Conservation (phyloP, 2,113 vertebrate genomes). For the Ageneiosus marmoratus region DNA sequence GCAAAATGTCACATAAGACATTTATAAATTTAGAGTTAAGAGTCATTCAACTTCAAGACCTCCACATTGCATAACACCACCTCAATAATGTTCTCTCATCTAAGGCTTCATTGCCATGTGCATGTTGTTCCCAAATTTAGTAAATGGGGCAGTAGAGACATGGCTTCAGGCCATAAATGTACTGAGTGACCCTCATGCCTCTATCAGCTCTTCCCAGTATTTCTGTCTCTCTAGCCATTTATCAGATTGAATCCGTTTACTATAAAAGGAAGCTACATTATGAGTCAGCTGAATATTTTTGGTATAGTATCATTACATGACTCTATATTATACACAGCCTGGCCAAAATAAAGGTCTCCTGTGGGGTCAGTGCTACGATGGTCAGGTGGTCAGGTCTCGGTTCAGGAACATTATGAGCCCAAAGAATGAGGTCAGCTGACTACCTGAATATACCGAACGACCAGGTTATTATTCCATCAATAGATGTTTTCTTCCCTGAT, state of each 20-base stretch:
- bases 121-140: slow-evolving; percentile 40
- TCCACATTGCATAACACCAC: slow-evolving; percentile 5
- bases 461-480: too few species aligned
- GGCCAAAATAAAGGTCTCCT: too few species aligned
- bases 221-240: background rate
- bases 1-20: background rate
- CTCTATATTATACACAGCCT: too few species aligned
- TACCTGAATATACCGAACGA: too few species aligned
- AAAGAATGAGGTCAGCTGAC: too few species aligned
- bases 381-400: too few species aligned
- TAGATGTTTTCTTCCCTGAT: too few species aligned
- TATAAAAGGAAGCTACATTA: background rate
- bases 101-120: background rate
- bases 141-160: slow-evolving; percentile 42
- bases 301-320: too few species aligned
- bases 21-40: background rate
- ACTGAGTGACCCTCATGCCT: slow-evolving; percentile 37
- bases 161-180: slow-evolving; percentile 43
- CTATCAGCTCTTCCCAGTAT: background rate
- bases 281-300: background rate
- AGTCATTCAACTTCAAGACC: background rate
- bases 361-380: too few species aligned
- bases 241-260: background rate
- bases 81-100: background rate
- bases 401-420: too few species aligned